A percentile compares a stretch with the other conserved stretches of the same genome.
phyloP scores from a whole-genome alignment of 2,888 invertebrate species.

The Amblyteles armatorius region DNA sequence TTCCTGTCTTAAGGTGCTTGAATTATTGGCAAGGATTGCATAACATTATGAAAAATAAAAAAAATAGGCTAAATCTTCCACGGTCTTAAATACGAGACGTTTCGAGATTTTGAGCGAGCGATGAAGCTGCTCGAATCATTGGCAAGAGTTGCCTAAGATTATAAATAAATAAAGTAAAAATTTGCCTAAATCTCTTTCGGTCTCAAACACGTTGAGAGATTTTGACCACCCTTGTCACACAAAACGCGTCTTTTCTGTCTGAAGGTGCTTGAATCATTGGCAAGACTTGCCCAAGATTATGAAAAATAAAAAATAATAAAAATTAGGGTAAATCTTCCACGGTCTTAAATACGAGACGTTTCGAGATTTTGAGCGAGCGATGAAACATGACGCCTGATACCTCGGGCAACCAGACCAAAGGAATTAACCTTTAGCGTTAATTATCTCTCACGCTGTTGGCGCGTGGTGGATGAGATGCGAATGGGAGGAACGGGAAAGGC shows the following conservation, averaged over 20 bases:
- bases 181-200: neutral
- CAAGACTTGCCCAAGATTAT: no score
- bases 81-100: neutral
- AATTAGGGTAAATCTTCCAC: neutral
- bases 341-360: conserved; percentile 5
- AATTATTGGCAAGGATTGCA: no score
- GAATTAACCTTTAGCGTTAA: conserved; percentile 82
- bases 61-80: neutral
- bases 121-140: conserved; percentile 35
- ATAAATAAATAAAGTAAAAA: neutral
- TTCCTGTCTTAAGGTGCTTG: no score
- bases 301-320: neutral
- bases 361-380: conserved; percentile 18
- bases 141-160: no score
- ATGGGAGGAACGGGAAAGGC: conserved; percentile 61
- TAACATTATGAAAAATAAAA: neutral
- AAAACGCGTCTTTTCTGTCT: no score
- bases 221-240: neutral
- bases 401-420: conserved; percentile 52
- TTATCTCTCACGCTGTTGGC: conserved; percentile 75
- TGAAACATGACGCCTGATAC: conserved; percentile 58
- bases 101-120: conserved; percentile 11
- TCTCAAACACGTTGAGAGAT: neutral
- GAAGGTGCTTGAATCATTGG: no score
- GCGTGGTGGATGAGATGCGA: conserved; percentile 60